Evolutionary conservation across 1,140 invertebrate genomes (phyloP), one percentile per base, ranked within the genome.

Genomic region (Hylaeus volcanicus): DNA sequence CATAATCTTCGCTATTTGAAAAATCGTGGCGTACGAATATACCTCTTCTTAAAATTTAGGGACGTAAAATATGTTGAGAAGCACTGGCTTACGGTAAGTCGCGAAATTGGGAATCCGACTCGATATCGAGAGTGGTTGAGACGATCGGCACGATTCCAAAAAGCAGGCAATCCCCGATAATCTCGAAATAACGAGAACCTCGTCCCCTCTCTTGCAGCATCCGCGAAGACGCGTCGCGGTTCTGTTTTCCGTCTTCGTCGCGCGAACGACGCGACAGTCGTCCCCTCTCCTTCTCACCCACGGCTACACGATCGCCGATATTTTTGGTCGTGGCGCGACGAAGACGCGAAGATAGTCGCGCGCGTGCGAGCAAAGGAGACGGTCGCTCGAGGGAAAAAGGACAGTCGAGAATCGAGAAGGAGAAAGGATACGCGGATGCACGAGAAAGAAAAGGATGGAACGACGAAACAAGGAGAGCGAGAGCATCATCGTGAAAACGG

Each of bases 181-280:
- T 90, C 90, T 90, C 88, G 88, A 91, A 91, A 91, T 91, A 91
- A 90, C 90, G 85, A 86, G 81, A 86, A 81, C 88, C 83, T 80
- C 82, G 64, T 64, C 80, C 68, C 70, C 73, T 82, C 79, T 82
- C 61, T 65, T 48, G 70, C 37, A 55, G 41, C 43, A 37, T 9
- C 26, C 45, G 66, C 63, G 45, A 61, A 43, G 45, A 43, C 45
- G 39, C 39, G 43, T 65, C 75, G 68, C 66, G 45, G 51, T 74
- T 43, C 26, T 2, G 6, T 56, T 15, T 11, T 37, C 65, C 51
- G 43, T 76, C 76, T 78, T 79, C 26, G 58, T 80, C 66, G 51
- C 58, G 51, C 76, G 12, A 15, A 0, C 6, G 5, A 9, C 64
- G 45, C 1, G 5, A 11, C 37, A 6, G 1, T 78, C 12, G 69